These are phyloP conservation scores for Psilopogon haemacephalus DNA, from an alignment of 2,113 vertebrate species.

Conservation along the genomic window DNA sequence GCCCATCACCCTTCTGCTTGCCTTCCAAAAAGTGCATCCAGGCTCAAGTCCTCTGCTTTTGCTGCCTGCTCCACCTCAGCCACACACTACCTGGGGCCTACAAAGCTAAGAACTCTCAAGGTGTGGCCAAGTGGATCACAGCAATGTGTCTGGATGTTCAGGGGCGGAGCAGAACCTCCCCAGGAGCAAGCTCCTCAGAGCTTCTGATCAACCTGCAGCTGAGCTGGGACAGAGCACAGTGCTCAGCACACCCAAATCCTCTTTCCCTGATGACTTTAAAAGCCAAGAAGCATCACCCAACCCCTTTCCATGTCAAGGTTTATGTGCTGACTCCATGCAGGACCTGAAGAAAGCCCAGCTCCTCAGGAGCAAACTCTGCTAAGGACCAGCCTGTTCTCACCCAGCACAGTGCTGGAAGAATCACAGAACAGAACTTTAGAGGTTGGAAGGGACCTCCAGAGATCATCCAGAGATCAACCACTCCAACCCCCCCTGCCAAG, in stretches of 20 bases:
- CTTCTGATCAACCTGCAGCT: not conserved
- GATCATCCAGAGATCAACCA: too few relatives aligned
- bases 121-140: not conserved
- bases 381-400: not conserved
- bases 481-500: too few relatives aligned
- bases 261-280: not conserved
- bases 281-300: not conserved
- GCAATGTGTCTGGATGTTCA: rapidly evolving
- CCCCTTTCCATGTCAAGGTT: not conserved
- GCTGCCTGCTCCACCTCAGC: not conserved
- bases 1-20: not conserved
- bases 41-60: not conserved
- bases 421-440: too few relatives aligned
- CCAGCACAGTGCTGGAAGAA: not conserved
- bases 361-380: not conserved
- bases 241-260: not conserved
- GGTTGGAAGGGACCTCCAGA: too few relatives aligned
- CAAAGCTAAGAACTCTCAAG: not conserved
- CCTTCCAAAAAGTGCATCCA: not conserved
- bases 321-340: not conserved
- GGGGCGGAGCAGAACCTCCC: not conserved
- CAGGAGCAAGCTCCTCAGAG: not conserved
- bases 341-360: not conserved
- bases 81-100: rapidly evolving
- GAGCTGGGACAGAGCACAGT: not conserved